phyloP scores from a whole-genome alignment of 2,888 invertebrate genomes.

The Caradrina kadenii region DNA sequence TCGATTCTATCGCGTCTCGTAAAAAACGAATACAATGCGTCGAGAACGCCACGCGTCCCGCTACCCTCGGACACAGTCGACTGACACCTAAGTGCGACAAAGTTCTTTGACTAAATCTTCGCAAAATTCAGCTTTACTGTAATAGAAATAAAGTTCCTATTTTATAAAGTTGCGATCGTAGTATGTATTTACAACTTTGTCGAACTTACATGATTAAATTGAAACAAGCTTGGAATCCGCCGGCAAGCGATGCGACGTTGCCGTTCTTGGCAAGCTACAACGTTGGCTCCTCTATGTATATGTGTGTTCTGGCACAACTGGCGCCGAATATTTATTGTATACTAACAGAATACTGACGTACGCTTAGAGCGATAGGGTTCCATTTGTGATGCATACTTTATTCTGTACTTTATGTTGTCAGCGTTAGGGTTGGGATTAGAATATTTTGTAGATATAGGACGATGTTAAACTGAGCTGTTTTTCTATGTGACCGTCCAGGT shows the following conservation, averaged over 20 bases:
- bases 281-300: constrained; percentile 87
- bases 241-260: constrained; percentile 85
- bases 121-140: constrained; percentile 61
- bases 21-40: constrained; percentile 88
- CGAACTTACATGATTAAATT: constrained; percentile 71
- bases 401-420: constrained; percentile 72
- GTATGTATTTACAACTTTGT: constrained; percentile 74
- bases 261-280: constrained; percentile 84
- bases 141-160: constrained; percentile 51
- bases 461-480: constrained; percentile 76
- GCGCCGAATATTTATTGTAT: constrained; percentile 91
- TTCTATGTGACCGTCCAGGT: constrained; percentile 90
- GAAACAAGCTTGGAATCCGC: constrained; percentile 86
- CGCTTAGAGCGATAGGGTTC: constrained; percentile 86
- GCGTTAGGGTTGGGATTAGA: constrained; percentile 75
- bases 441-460: constrained; percentile 64
- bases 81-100: constrained; percentile 68
- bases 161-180: constrained; percentile 11
- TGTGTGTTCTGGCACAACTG: constrained; percentile 89
- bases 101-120: constrained; percentile 59
- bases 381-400: constrained; percentile 67
- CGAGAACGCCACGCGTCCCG: constrained; percentile 84
- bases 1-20: constrained; percentile 86
- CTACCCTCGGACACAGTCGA: constrained; percentile 81
- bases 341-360: constrained; percentile 89